Evolutionary conservation across 2,113 vertebrate species (phyloP).

Genomic region (Egretta garzetta): DNA sequence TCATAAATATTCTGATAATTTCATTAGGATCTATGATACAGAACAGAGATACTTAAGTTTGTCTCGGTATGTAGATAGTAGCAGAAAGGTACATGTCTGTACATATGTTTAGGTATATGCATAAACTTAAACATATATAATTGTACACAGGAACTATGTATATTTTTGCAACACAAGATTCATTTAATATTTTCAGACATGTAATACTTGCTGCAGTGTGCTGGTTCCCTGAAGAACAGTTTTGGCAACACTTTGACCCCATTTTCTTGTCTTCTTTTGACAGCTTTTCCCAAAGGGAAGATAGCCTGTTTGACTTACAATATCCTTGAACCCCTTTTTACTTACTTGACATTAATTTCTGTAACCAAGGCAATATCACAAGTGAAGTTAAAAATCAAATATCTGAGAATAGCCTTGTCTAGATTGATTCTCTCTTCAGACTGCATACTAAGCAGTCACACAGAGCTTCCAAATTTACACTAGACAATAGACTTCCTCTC

Average conservation of each 20-base stretch:
- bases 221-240: neutral
- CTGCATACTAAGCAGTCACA: neutral
- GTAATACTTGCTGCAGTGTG: neutral
- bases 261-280: neutral
- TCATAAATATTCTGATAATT: neutral
- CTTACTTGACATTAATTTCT: slow-evolving; percentile 55
- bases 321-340: slow-evolving; percentile 37
- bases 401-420: neutral
- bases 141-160: neutral
- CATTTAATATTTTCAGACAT: neutral
- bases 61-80: neutral
- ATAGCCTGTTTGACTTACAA: slow-evolving; percentile 5
- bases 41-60: neutral
- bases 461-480: neutral
- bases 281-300: neutral
- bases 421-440: neutral
- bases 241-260: neutral
- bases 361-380: slow-evolving; percentile 10
- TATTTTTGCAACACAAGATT: neutral
- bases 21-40: neutral
- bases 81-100: neutral
- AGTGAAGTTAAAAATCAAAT: slow-evolving; percentile 33
- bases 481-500: neutral
- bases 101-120: fast-evolving
- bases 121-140: neutral